Percentiles rank a stretch among this genome's conserved stretches.
These are phyloP conservation scores for Lithodes maja DNA, from an alignment of 2,888 invertebrate species.

Conservation along the genomic window DNA sequence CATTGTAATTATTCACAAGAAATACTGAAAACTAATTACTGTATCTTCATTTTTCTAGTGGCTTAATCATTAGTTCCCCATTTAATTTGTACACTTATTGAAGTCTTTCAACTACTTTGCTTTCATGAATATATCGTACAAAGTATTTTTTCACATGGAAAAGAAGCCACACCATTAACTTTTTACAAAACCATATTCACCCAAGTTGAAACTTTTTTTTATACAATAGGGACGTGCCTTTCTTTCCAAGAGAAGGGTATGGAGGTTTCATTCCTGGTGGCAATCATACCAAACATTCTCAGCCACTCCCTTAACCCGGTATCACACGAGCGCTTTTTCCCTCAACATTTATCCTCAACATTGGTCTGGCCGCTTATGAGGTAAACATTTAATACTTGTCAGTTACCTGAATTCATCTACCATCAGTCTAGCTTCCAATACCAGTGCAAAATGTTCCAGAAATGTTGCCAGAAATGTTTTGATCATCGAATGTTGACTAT, in stretches of 20 bases:
- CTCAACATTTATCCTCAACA: not conserved
- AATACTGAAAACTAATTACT: constrained; percentile 26
- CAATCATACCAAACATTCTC: constrained; percentile 57
- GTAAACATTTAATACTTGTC: too few species aligned
- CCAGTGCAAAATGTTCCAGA: too few species aligned
- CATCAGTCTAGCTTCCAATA: too few species aligned
- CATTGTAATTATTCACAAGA: constrained; percentile 7
- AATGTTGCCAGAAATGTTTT: too few species aligned
- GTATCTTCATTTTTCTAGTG: constrained; percentile 15
- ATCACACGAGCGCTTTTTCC: not conserved
- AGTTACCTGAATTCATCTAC: too few species aligned
- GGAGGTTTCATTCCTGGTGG: constrained; percentile 54
- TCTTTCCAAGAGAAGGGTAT: constrained; percentile 58
- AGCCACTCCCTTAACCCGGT: constrained; percentile 34
- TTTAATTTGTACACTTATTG: not conserved
- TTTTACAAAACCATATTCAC: constrained; percentile 28
- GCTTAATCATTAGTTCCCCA: constrained; percentile 1
- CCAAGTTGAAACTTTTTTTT: not conserved
- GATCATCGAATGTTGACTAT: too few species aligned
- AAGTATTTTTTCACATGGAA: not conserved
- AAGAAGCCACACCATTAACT: constrained; percentile 43
- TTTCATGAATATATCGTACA: not conserved
- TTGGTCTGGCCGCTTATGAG: too few species aligned
- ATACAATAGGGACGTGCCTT: constrained; percentile 60
- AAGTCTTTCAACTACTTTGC: not conserved